These are phyloP conservation scores for Philotrypesis tridentata DNA, from an alignment of 1,140 invertebrate species.

Conservation along the genomic window DNA sequence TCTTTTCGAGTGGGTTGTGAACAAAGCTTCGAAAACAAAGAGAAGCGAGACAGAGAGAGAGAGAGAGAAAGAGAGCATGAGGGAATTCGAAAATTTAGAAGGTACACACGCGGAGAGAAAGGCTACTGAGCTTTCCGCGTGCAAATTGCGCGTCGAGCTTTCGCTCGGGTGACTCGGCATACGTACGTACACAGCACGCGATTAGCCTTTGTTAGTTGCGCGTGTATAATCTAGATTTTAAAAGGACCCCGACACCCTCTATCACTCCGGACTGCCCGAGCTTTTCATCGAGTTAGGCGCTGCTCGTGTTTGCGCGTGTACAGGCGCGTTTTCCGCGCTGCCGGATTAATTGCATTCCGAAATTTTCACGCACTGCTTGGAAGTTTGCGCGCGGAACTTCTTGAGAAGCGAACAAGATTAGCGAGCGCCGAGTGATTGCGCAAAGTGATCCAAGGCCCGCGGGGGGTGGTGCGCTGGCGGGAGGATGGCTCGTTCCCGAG, in stretches of 20 bases:
- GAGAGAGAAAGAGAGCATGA: not conserved
- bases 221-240: slow-evolving; percentile 19
- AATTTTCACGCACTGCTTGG: slow-evolving; percentile 1
- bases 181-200: not conserved
- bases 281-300: slow-evolving; percentile 31
- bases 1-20: not conserved
- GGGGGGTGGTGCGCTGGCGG: too few species aligned
- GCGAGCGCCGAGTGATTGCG: not conserved
- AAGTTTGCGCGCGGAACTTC: not conserved
- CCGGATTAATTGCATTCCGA: not conserved
- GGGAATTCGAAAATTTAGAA: not conserved
- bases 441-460: not conserved
- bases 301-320: not conserved
- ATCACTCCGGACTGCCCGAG: not conserved
- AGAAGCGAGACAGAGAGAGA: not conserved
- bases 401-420: not conserved
- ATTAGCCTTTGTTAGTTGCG: slow-evolving; percentile 34
- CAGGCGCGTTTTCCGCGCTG: too few species aligned
- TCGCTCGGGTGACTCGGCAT: not conserved
- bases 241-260: not conserved
- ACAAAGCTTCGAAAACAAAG: slow-evolving; percentile 14
- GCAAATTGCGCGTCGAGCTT: slow-evolving; percentile 24
- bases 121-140: slow-evolving; percentile 22
- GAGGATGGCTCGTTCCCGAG: not conserved
- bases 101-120: not conserved